Base-by-base conservation (phyloP, 23 tunicate species). In the Pegea sp. region DNA sequence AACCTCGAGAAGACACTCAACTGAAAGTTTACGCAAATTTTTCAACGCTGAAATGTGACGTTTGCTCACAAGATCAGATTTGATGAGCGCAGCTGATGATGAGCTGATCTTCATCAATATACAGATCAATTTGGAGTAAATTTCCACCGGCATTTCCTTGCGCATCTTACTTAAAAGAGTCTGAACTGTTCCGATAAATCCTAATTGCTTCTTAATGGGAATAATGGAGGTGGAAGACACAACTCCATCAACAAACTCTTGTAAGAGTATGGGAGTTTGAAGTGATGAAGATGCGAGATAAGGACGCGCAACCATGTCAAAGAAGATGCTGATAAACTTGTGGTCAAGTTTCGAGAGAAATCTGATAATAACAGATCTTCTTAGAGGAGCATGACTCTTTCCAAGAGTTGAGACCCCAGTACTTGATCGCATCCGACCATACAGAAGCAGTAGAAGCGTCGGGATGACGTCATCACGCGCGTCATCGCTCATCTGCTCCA, bases 391-490 rank as follows among this genome's bases (percentile, higher is more conserved):
- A 4, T 46, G 25, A 1, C 43, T 51, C 31, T 68, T 66, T 22
- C 78, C 73, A 1, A 61, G 64, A 2, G 55, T 25, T n/a, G 56
- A 49, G 22, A 34, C 18, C 5, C 74, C 74, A 22, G 74, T 59
- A 24, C 68, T 71, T 3, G 95, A 67, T 26, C 44, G 64, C 62
- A 84, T 57, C 26, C 72, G 50, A 16, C 95, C 95, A 49, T 60
- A 74, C 49, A 84, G 32, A 18, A 84, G 16, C 53, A 74, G 58
- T 19, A 84, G 34, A 58, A 73, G 44, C 16, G 68, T 61, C 1
- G 84, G 72, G 27, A 73, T 56, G 4, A 84, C 42, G 19, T 52
- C 32, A 5, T 50, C 21, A 5, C 81, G 49, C 26, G 73, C 71
- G 4, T 72, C 84, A 33, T 28, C 50, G 16, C 42, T 49, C 5